Conservation (phyloP, 1,140 invertebrate genomes). For the Neuroterus valhalla region DNA sequence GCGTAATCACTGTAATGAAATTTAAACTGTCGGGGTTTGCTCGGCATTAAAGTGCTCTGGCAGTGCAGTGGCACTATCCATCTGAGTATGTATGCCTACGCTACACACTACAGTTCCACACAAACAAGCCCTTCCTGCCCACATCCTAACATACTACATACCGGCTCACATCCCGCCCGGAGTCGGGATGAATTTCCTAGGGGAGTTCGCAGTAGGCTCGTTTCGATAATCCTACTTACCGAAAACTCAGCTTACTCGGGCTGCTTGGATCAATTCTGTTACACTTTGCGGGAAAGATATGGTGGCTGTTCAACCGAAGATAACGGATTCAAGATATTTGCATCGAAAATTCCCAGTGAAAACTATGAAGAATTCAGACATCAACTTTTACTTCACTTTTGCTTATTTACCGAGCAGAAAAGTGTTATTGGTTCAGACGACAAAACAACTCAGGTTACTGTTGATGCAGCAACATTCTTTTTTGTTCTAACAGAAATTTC, state of each 20-base stretch:
- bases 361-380: slow-evolving; percentile 4
- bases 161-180: not conserved
- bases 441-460: too few relatives aligned
- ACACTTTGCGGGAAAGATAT: slow-evolving; percentile 10
- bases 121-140: not conserved
- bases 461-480: too few relatives aligned
- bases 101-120: not conserved
- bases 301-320: slow-evolving; percentile 24
- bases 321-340: slow-evolving; percentile 26
- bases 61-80: not conserved
- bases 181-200: slow-evolving; percentile 28
- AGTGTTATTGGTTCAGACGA: too few relatives aligned
- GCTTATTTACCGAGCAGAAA: too few relatives aligned
- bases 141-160: slow-evolving; percentile 5
- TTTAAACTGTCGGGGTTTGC: slow-evolving; percentile 51
- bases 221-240: slow-evolving; percentile 39
- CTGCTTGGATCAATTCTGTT: slow-evolving; percentile 11
- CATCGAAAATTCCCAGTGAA: not conserved
- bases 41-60: slow-evolving; percentile 38
- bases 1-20: slow-evolving; percentile 61
- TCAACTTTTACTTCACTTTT: not conserved
- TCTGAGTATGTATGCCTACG: slow-evolving; percentile 8
- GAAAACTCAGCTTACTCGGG: slow-evolving; percentile 33
- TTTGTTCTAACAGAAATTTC: too few relatives aligned
- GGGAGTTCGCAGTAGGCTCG: slow-evolving; percentile 35